These are phyloP conservation scores for Myotis daubentonii DNA, from an alignment of 2,797 vertebrate genomes.

Conservation along the genomic window DNA sequence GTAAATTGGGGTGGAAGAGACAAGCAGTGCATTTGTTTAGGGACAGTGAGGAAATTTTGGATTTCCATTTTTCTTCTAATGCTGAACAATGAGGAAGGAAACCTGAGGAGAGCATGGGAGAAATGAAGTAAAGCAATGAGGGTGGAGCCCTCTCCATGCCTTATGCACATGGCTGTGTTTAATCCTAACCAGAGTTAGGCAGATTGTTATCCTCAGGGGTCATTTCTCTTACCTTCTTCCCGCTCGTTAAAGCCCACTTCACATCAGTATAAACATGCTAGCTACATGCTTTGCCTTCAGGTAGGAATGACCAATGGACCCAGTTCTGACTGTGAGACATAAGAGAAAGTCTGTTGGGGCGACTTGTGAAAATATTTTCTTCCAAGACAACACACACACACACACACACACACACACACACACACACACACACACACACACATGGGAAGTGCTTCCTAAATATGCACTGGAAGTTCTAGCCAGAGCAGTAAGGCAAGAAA, in stretches of 20 bases:
- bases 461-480: neutral
- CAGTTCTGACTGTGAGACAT: neutral
- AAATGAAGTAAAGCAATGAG: neutral
- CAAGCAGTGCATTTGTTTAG: neutral
- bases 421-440: no score
- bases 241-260: neutral
- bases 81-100: neutral
- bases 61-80: neutral
- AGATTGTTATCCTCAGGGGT: neutral
- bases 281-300: neutral
- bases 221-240: neutral
- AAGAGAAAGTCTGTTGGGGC: neutral
- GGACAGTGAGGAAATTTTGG: neutral
- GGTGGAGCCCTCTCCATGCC: neutral
- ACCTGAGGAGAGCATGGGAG: neutral
- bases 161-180: neutral
- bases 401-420: no score
- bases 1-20: neutral
- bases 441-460: no score
- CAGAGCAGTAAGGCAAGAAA: neutral
- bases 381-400: neutral
- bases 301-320: neutral
- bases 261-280: neutral
- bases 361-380: neutral
- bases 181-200: neutral